Evolutionary conservation across 2,113 vertebrate genomes (phyloP).

Genomic region (Clarias batrachus): DNA sequence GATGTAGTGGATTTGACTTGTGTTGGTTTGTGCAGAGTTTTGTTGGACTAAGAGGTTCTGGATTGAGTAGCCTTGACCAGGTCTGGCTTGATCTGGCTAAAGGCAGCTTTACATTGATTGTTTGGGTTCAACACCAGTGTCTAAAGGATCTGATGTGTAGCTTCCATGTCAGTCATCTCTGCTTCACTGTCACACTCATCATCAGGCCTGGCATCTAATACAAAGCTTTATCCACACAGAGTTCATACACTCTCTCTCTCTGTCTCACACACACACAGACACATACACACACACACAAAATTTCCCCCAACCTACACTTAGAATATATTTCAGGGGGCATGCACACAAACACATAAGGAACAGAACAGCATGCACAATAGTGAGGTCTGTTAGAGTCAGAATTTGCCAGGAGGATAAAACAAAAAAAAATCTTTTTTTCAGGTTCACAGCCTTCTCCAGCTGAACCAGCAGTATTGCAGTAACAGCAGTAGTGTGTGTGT

Average conservation of each 20-base stretch:
- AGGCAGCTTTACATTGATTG: background rate
- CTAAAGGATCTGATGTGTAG: background rate
- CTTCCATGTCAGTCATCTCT: slow-evolving; percentile 90
- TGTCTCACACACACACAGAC: slow-evolving; percentile 35
- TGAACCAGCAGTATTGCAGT: slow-evolving; percentile 7
- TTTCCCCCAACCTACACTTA: slow-evolving; percentile 34
- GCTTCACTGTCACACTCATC: slow-evolving; percentile 93
- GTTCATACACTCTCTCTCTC: slow-evolving; percentile 41
- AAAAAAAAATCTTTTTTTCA: slow-evolving; percentile 7
- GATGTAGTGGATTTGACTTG: background rate
- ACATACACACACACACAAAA: slow-evolving; percentile 24
- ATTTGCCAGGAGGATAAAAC: slow-evolving; percentile 42
- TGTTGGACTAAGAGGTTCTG: background rate
- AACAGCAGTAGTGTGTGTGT: background rate
- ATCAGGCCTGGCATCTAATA: slow-evolving; percentile 85
- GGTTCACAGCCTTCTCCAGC: slow-evolving; percentile 58
- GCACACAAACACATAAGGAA: slow-evolving; percentile 51
- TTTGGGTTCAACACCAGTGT: slow-evolving; percentile 69
- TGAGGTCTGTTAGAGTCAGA: slow-evolving; percentile 33
- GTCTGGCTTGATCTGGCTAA: background rate
- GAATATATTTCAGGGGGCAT: slow-evolving; percentile 53
- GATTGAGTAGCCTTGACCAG: background rate
- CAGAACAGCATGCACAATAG: slow-evolving; percentile 58
- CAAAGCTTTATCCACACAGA: slow-evolving; percentile 72
- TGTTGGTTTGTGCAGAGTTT: background rate